Conservation (phyloP, 2,888 invertebrate genomes). For the Spicauda simplicius region DNA sequence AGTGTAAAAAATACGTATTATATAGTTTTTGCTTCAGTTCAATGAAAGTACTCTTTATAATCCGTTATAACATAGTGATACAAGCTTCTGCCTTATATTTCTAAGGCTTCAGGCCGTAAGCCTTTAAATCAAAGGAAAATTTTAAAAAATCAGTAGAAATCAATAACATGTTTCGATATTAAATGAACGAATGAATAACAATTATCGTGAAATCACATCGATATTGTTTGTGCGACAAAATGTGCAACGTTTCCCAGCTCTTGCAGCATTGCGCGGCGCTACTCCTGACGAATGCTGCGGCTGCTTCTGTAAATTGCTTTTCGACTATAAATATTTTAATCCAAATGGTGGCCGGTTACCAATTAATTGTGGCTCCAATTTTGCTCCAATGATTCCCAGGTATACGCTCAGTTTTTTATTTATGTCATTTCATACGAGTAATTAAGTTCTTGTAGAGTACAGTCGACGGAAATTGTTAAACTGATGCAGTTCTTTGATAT, state of each 20-base stretch:
- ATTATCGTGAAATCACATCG: constrained; percentile 45
- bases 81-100: too few relatives aligned
- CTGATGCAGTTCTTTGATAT: not conserved
- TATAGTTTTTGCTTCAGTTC: too few relatives aligned
- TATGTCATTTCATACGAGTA: constrained; percentile 8
- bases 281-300: constrained; percentile 77
- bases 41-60: too few relatives aligned
- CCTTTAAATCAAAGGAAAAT: too few relatives aligned
- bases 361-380: constrained; percentile 78
- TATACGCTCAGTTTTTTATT: constrained; percentile 13
- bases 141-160: too few relatives aligned
- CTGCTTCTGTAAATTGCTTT: constrained; percentile 79
- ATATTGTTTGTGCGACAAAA: constrained; percentile 62
- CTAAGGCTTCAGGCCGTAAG: too few relatives aligned
- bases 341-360: constrained; percentile 79
- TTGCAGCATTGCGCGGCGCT: constrained; percentile 61
- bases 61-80: too few relatives aligned
- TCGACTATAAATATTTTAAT: constrained; percentile 82
- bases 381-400: constrained; percentile 50
- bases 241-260: constrained; percentile 53
- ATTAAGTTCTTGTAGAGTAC: not conserved
- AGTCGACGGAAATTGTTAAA: not conserved
- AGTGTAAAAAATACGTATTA: too few relatives aligned
- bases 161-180: too few relatives aligned
- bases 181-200: constrained; percentile 11